Percentiles rank a stretch among this genome's conserved stretches.
Conservation (phyloP, 2,888 invertebrate species). For the Leptogaster cylindrica region DNA sequence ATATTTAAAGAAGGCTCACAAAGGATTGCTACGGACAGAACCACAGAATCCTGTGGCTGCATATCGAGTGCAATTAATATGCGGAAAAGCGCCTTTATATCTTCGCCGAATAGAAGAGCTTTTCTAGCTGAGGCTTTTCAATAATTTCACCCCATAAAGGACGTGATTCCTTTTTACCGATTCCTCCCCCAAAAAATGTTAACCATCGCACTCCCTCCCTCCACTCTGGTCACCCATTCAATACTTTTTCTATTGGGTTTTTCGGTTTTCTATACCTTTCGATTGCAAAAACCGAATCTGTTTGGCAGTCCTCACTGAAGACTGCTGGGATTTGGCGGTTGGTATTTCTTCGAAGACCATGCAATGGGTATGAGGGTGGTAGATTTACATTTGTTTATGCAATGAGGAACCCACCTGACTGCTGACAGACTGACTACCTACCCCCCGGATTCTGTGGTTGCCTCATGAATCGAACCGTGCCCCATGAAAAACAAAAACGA, state of each 20-base stretch:
- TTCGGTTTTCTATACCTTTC: constrained; percentile 17
- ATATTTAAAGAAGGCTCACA: constrained; percentile 38
- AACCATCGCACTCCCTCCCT: neutral
- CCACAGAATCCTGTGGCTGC: constrained; percentile 12
- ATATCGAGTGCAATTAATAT: constrained; percentile 38
- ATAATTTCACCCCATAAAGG: constrained; percentile 22
- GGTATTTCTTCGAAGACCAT: neutral
- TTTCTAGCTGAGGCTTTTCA: constrained; percentile 2
- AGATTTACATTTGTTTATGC: constrained; percentile 27
- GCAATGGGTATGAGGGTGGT: neutral
- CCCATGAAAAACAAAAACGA: constrained; percentile 18
- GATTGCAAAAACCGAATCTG: neutral
- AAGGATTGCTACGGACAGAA: constrained; percentile 17
- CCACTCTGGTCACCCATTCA: neutral
- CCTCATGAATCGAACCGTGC: neutral
- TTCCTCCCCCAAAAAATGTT: neutral
- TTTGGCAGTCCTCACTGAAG: neutral
- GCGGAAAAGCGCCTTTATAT: constrained; percentile 17
- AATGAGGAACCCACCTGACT: constrained; percentile 36
- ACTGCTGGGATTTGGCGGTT: neutral
- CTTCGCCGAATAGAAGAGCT: constrained; percentile 6
- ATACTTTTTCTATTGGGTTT: constrained; percentile 30
- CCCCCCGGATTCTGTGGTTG: neutral
- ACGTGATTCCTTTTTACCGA: neutral
- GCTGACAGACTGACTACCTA: constrained; percentile 7